Conservation (phyloP, 2,888 invertebrate genomes). For the Bombylius major region DNA sequence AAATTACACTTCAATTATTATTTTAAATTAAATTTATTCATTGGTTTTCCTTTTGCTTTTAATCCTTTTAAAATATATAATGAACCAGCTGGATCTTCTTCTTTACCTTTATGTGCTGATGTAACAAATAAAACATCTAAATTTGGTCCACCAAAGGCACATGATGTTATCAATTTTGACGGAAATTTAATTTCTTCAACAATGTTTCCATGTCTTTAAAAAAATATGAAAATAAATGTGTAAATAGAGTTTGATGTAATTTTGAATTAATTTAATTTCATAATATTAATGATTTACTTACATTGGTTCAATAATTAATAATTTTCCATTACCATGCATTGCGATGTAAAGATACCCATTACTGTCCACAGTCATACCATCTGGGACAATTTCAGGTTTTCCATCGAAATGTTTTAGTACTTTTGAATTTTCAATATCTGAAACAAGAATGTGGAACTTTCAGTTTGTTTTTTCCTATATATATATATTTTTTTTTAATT, state of each 20-base stretch:
- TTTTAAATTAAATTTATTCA: conserved; percentile 19
- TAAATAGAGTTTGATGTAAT: background rate
- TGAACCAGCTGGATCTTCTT: conserved; percentile 40
- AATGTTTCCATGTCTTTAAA: conserved; percentile 37
- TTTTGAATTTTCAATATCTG: conserved; percentile 37
- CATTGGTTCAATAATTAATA: conserved; percentile 36
- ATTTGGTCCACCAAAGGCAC: conserved; percentile 56
- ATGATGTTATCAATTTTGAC: conserved; percentile 54
- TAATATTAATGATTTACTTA: conserved; percentile 21
- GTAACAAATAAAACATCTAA: conserved; percentile 59
- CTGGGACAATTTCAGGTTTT: conserved; percentile 44
- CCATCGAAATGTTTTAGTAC: conserved; percentile 49
- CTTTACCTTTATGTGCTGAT: conserved; percentile 37
- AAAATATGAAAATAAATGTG: background rate
- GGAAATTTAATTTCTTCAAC: conserved; percentile 49
- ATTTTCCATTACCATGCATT: conserved; percentile 52
- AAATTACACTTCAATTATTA: too few species aligned
- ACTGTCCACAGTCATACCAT: conserved; percentile 69
- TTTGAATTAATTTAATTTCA: conserved; percentile 15
- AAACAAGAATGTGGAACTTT: background rate
- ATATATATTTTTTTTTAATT: too few species aligned
- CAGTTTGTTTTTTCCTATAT: background rate
- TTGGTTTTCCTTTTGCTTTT: conserved; percentile 41
- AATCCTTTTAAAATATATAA: conserved; percentile 48
- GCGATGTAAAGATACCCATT: conserved; percentile 69